Evolutionary conservation across 2,113 vertebrate species (phyloP), one percentile per base, ranked within the genome.

Genomic region (Orycteropus afer): DNA sequence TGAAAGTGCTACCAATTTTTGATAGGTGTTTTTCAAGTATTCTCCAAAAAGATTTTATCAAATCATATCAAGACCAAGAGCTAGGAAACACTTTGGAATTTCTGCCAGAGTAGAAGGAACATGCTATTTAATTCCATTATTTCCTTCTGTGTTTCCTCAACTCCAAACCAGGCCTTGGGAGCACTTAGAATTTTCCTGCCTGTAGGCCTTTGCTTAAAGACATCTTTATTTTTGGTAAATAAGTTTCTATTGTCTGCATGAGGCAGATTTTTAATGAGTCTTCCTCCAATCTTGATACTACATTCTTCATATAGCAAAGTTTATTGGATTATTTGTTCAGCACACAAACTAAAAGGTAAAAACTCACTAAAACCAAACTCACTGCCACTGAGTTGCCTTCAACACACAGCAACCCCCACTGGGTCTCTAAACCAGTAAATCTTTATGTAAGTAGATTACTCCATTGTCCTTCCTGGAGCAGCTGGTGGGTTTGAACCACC

Each of bases 1-100:
- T 77, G 57, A 77, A 80, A 73, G 69, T 29, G 47, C 34, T 85
- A 92, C 25, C 29, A 32, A n/a, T 79, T 90, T 82, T 89, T 88
- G 78, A 89, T 77, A 29, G 32, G 57, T 42, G 92, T 34, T 86
- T 81, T 63, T 45, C 47, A 83, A 55, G 74, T 22, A 53, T 25
- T 45, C 61, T 94, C 53, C 55, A 76, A 86, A 86, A 81, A 69
- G 27, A 25, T n/a, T 57, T 81, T 81, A 71, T 81, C 32, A 82
- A 88, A 73, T 93, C 32, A 42, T 45, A 85, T 59, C 45, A 88
- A 81, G 59, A 88, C 23, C 37, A 37, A 49, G 6, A 91, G 67
- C 27, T 92, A 89, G 78, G 37, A 29, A 65, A 40, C 27, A 69
- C 57, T 65, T 77, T 6, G 81, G 77, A 93, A 80, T 79, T 81